These are phyloP conservation scores for Rugalucina vietnamica DNA, from an alignment of 2,888 invertebrate genomes.

Conservation along the genomic window DNA sequence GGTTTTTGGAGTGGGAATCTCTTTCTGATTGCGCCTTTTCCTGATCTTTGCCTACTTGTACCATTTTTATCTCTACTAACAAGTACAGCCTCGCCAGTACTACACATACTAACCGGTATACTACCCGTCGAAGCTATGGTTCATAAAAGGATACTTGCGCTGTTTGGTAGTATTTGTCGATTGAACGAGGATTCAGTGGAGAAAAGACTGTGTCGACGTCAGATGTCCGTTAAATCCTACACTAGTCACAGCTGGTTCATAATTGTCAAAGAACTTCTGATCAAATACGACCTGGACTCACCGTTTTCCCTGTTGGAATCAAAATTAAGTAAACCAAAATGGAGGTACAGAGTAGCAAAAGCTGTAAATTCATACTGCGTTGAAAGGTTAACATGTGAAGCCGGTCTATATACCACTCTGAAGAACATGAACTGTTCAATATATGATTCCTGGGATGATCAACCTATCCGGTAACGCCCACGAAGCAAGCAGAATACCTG, in stretches of 20 bases:
- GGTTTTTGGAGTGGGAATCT: too few species aligned
- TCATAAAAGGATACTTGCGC: too few species aligned
- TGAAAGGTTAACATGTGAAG: neutral
- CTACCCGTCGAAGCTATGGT: neutral
- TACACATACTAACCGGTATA: neutral
- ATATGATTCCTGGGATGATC: too few species aligned
- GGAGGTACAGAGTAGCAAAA: neutral
- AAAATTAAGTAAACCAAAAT: neutral
- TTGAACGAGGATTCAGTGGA: neutral
- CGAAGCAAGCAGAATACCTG: too few species aligned
- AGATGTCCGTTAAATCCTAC: neutral
- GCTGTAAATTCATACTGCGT: neutral
- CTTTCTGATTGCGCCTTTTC: too few species aligned
- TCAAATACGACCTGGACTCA: neutral
- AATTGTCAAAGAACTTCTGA: neutral
- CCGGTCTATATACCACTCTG: too few species aligned
- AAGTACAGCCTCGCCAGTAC: neutral
- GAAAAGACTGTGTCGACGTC: too few species aligned
- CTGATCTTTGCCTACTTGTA: too few species aligned
- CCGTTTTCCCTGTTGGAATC: neutral
- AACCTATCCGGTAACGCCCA: too few species aligned
- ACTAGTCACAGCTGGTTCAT: neutral
- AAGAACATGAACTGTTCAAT: too few species aligned
- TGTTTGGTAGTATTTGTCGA: neutral
- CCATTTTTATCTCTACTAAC: too few species aligned